These are phyloP conservation scores for Aplidium turbinatum DNA, from an alignment of 23 tunicate species.

Conservation along the genomic window DNA sequence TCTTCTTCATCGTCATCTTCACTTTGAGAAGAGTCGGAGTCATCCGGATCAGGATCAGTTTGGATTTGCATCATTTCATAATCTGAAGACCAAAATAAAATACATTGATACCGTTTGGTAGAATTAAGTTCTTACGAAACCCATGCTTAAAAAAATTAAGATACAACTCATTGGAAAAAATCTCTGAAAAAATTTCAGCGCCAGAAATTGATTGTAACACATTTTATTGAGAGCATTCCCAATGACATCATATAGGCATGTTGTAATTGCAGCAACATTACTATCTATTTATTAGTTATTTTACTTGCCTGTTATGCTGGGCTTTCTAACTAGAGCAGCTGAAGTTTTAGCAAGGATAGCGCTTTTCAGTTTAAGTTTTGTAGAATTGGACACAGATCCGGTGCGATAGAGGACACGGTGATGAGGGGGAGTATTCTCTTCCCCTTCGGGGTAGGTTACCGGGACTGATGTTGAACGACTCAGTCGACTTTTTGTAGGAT, in stretches of 20 bases:
- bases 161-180: not conserved
- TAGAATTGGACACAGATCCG: slow-evolving; percentile 66
- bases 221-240: too few species aligned
- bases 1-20: slow-evolving; percentile 49
- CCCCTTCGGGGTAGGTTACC: slow-evolving; percentile 42
- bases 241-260: too few species aligned
- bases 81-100: too few species aligned
- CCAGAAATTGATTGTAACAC: too few species aligned
- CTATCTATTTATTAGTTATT: too few species aligned
- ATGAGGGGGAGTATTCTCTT: slow-evolving; percentile 34
- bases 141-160: not conserved
- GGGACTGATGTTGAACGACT: slow-evolving; percentile 79
- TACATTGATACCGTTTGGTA: too few species aligned
- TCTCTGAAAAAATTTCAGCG: not conserved
- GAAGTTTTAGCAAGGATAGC: slow-evolving; percentile 66
- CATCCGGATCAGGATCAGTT: slow-evolving; percentile 24
- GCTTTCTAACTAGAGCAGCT: slow-evolving; percentile 79
- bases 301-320: slow-evolving; percentile 84
- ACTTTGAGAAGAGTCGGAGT: slow-evolving; percentile 60
- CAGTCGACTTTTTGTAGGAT: slow-evolving; percentile 8
- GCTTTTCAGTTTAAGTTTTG: slow-evolving; percentile 57
- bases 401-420: slow-evolving; percentile 57
- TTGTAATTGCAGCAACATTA: too few species aligned
- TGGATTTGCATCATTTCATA: slow-evolving; percentile 70
- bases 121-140: too few species aligned